Evolutionary conservation across 2,888 invertebrate genomes (phyloP).

Genomic region (Platycheirus albimanus): DNA sequence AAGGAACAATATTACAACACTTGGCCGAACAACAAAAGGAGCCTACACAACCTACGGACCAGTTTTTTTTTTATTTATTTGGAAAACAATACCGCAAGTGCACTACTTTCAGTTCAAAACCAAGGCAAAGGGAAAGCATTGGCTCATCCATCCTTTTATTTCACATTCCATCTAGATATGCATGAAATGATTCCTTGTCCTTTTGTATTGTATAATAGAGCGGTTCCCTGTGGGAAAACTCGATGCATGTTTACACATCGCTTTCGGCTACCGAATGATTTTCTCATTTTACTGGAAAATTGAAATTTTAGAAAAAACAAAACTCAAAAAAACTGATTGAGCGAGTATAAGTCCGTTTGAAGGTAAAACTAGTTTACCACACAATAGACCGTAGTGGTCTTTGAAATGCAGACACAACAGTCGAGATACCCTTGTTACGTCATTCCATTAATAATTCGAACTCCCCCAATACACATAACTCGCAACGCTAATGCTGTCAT

Average conservation of each 20-base stretch:
- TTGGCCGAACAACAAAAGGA: conserved; percentile 56
- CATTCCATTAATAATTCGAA: conserved; percentile 67
- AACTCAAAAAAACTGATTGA: conserved; percentile 45
- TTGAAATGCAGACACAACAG: conserved; percentile 14
- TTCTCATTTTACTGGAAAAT: conserved; percentile 52
- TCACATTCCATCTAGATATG: conserved; percentile 66
- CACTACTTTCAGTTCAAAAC: conserved; percentile 47
- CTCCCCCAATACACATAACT: conserved; percentile 25
- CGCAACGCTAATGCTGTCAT: conserved; percentile 53
- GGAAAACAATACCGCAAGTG: conserved; percentile 68
- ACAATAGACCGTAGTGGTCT: conserved; percentile 43
- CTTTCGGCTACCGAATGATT: conserved; percentile 68
- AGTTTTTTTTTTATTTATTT: conserved; percentile 28
- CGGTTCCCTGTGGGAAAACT: conserved; percentile 57
- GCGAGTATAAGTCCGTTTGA: conserved; percentile 36
- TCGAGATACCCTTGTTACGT: conserved; percentile 67
- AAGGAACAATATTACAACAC: conserved; percentile 70
- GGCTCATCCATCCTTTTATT: conserved; percentile 19
- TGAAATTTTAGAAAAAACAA: conserved; percentile 26
- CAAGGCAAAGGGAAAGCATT: conserved; percentile 15
- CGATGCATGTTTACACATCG: conserved; percentile 64
- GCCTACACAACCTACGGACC: conserved; percentile 34
- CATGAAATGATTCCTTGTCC: conserved; percentile 65
- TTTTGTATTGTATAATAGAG: conserved; percentile 56
- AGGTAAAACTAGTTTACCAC: conserved; percentile 67